These are phyloP conservation scores for Gymnoscopelus microlampas DNA, from an alignment of 2,797 vertebrate genomes.

Conservation along the genomic window DNA sequence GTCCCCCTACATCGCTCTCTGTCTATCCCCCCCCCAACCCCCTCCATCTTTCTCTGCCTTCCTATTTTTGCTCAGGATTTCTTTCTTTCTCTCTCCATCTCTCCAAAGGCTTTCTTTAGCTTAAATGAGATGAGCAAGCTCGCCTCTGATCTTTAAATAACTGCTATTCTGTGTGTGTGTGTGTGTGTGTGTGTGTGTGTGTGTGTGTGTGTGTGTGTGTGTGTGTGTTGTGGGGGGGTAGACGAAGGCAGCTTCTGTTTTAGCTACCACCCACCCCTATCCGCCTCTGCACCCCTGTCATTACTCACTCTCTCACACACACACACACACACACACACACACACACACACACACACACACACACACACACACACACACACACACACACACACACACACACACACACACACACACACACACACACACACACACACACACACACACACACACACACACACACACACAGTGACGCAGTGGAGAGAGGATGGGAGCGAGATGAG, in stretches of 20 bases:
- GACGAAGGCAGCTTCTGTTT: slow-evolving; percentile 66
- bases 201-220: slow-evolving; percentile 17
- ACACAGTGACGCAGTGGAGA: slow-evolving; percentile 36
- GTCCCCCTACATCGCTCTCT: slow-evolving; percentile 38
- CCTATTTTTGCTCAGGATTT: slow-evolving; percentile 5
- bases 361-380: slow-evolving; percentile 7
- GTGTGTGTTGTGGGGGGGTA: slow-evolving; percentile 18
- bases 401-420: slow-evolving; percentile 20
- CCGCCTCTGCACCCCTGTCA: slow-evolving; percentile 73
- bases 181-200: slow-evolving; percentile 30
- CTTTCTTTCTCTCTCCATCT: slow-evolving; percentile 52
- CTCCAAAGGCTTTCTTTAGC: slow-evolving; percentile 33
- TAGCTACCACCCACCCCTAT: slow-evolving; percentile 46
- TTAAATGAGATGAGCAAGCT: slow-evolving; percentile 74
- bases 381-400: slow-evolving; percentile 34
- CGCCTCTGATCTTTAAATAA: slow-evolving; percentile 84
- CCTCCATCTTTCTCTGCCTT: slow-evolving; percentile 28
- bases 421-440: slow-evolving; percentile 14
- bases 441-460: slow-evolving; percentile 13
- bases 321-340: slow-evolving; percentile 7
- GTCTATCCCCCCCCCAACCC: slow-evolving; percentile 22
- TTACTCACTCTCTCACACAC: slow-evolving; percentile 38
- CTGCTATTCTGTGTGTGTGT: slow-evolving; percentile 75
- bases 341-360: slow-evolving; percentile 18
- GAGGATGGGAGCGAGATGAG: slow-evolving; percentile 23